Conservation (phyloP, 2,797 vertebrate species). For the Sebastes baramenuke region DNA sequence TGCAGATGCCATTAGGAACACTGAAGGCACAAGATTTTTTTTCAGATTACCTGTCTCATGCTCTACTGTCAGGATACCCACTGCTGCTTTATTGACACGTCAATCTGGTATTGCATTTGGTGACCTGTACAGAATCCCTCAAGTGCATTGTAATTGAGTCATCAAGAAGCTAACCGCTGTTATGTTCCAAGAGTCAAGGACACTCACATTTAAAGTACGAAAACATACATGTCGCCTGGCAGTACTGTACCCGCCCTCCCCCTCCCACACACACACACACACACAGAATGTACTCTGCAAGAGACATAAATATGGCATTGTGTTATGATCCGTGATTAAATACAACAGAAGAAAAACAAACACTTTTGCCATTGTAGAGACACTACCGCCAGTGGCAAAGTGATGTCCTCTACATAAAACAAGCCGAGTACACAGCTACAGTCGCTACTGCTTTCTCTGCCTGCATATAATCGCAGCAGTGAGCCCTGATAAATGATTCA, state of each 20-base stretch:
- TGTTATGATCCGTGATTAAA: constrained; percentile 34
- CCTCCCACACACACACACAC: neutral
- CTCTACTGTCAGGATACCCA: too few species aligned
- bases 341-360: constrained; percentile 7
- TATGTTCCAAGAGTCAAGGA: neutral
- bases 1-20: too few species aligned
- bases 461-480: constrained; percentile 17
- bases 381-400: constrained; percentile 51
- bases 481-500: constrained; percentile 58
- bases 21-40: too few species aligned
- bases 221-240: neutral
- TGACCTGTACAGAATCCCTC: neutral
- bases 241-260: neutral
- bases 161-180: neutral
- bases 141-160: constrained; percentile 1
- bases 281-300: neutral
- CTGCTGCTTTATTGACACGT: neutral
- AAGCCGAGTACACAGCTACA: constrained; percentile 18
- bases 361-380: constrained; percentile 23
- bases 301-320: constrained; percentile 10
- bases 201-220: neutral
- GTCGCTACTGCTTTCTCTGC: constrained; percentile 22
- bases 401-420: constrained; percentile 44
- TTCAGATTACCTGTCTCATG: too few species aligned
- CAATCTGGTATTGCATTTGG: neutral